A percentile compares a stretch with the other conserved stretches of the same genome.
These are phyloP conservation scores for Marronus borbonicus DNA, from an alignment of 2,888 invertebrate genomes.

Conservation along the genomic window DNA sequence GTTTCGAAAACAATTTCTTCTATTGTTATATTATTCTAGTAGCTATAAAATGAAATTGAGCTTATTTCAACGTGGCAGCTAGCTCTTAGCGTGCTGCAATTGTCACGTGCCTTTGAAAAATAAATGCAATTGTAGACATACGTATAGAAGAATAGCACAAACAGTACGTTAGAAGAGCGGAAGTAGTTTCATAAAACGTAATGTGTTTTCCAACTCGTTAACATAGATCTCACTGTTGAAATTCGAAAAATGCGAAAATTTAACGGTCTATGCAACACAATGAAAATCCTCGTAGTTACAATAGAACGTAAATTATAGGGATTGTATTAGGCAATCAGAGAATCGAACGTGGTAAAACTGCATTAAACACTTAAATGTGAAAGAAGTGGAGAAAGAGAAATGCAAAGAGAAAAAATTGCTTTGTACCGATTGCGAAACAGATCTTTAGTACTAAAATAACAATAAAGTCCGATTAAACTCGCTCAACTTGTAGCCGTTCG, in stretches of 20 bases:
- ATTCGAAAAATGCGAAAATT: constrained; percentile 39
- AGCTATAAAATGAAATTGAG: neutral
- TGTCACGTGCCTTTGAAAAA: constrained; percentile 17
- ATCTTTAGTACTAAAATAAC: constrained; percentile 51
- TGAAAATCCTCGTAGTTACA: constrained; percentile 13
- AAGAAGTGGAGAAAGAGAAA: neutral
- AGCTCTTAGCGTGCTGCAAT: neutral
- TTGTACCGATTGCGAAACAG: constrained; percentile 29
- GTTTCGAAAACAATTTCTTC: too few species aligned
- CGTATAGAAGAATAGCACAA: constrained; percentile 25
- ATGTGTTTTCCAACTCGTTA: constrained; percentile 53
- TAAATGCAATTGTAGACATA: constrained; percentile 33
- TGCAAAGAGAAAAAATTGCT: constrained; percentile 11
- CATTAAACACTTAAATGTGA: constrained; percentile 10
- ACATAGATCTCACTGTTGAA: constrained; percentile 47
- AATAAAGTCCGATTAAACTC: constrained; percentile 50
- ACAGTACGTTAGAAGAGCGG: constrained; percentile 44
- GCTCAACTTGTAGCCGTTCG: constrained; percentile 45
- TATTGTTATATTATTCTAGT: too few species aligned
- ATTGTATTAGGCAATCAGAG: constrained; percentile 5
- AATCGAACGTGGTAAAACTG: constrained; percentile 9
- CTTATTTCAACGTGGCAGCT: neutral
- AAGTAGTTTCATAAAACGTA: constrained; percentile 56
- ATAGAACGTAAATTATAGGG: neutral
- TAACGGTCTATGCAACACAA: constrained; percentile 6